phyloP scores from a whole-genome alignment of 2,888 invertebrate genomes.

The Melolontha melolontha region DNA sequence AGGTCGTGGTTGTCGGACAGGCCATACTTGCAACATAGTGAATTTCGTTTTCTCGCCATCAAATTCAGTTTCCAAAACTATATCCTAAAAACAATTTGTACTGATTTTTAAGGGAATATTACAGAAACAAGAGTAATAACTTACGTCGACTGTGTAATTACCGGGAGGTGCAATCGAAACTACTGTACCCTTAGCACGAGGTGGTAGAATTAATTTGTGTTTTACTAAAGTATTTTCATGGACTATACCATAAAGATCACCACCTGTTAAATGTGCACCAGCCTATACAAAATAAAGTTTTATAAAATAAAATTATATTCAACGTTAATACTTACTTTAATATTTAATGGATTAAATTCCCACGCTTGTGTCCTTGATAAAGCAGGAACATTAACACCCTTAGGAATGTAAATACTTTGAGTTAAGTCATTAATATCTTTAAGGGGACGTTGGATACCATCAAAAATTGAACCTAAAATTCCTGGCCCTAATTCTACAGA shows the following conservation, averaged over 20 bases:
- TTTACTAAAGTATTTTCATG: constrained; percentile 98
- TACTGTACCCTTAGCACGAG: constrained; percentile 95
- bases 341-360: constrained; percentile 91
- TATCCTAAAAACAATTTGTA: constrained; percentile 73
- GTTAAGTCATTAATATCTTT: constrained; percentile 96
- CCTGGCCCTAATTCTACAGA: constrained; percentile 99
- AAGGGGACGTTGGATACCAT: constrained; percentile 99
- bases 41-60: constrained; percentile 93
- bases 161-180: constrained; percentile 95
- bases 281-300: constrained; percentile 67
- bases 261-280: constrained; percentile 99
- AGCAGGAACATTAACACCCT: constrained; percentile 96
- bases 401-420: constrained; percentile 98
- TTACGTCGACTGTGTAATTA: constrained; percentile 92
- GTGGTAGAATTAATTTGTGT: constrained; percentile 95
- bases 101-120: neutral
- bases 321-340: constrained; percentile 71
- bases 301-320: constrained; percentile 4
- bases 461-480: constrained; percentile 99
- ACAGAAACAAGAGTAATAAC: constrained; percentile 58
- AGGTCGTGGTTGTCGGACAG: constrained; percentile 97
- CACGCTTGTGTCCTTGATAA: constrained; percentile 84
- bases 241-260: constrained; percentile 95
- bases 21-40: constrained; percentile 99
- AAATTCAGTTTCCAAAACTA: constrained; percentile 98